Base-by-base conservation (phyloP, 2,888 invertebrate genomes). In the Macropis europaea region DNA sequence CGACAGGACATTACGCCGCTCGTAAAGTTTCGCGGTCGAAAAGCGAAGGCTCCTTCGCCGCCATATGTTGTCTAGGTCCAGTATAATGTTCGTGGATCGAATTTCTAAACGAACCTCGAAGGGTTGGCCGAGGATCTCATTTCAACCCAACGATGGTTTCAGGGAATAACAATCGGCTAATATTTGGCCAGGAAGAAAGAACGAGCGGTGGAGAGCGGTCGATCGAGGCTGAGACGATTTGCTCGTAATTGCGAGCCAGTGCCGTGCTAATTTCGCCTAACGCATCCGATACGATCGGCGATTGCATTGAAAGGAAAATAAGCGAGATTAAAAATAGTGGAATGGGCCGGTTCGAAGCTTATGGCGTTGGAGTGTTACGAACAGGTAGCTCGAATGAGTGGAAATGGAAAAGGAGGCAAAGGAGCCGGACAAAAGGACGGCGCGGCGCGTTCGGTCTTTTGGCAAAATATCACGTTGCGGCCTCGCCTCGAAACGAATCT, bases 31-130 rank as follows among this genome's bases (percentile, higher is more conserved):
- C 45, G 45, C 30, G n/a, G 26, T 17, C 22, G 11, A 40, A 30
- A 66, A 59, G 15, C 63, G 52, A 56, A 36, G 57, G 68, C 72
- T 81, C 76, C 15, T n/a, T 57, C 36, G 36, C 66, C 62, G 38
- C 57, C 47, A 47, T 56, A 38, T 40, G 30, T 48, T 42, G 24
- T 26, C 15, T 54, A 17, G 54, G 24, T 56, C 47, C 32, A 63
- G 50, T 69, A 76, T 78, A 80, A 79, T 81, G 62, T 63, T 53
- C 32, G 34, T 17, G 73, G 74, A 82, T 82, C 82, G 75, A 76
- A 77, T 82, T 77, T 77, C 80, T 66, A 69, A 82, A 50, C 66
- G 67, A 70, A 59, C 50, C 53, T 45, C 71, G 59, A 60, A 59
- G 57, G 60, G 50, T 54, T 30, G 42, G 13, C 28, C 30, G n/a